These are phyloP conservation scores for Grapholita molesta DNA, from an alignment of 1,140 invertebrate species.

Conservation along the genomic window DNA sequence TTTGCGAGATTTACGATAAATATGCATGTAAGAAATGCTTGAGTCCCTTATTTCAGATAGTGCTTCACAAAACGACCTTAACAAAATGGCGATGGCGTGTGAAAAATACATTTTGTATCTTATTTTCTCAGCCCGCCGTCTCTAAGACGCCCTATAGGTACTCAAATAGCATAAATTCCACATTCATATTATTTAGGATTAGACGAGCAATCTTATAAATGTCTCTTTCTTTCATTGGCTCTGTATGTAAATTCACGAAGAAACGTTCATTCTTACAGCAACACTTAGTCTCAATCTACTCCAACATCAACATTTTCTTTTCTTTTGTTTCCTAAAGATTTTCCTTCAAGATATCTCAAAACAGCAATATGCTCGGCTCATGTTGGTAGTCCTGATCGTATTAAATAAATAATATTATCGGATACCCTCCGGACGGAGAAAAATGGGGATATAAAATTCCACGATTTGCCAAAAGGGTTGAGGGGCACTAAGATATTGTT, in stretches of 20 bases:
- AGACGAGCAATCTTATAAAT: background rate
- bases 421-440: slow-evolving; percentile 9
- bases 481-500: slow-evolving; percentile 10
- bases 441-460: slow-evolving; percentile 18
- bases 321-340: background rate
- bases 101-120: background rate
- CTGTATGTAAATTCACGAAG: background rate
- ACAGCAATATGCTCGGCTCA: background rate
- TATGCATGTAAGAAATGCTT: background rate
- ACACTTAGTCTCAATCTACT: background rate
- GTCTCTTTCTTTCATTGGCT: background rate
- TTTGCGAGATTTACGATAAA: background rate
- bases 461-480: slow-evolving; percentile 15
- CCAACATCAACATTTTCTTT: background rate
- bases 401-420: slow-evolving; percentile 17
- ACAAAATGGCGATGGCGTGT: background rate
- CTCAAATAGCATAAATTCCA: background rate
- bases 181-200: background rate
- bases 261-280: background rate
- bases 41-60: background rate
- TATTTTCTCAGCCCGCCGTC: background rate
- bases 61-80: background rate
- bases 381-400: slow-evolving; percentile 14
- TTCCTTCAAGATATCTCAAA: background rate
- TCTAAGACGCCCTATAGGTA: background rate